Conservation (phyloP, 92 coral and sea anemone genomes). For the Bergia puertoricense region DNA sequence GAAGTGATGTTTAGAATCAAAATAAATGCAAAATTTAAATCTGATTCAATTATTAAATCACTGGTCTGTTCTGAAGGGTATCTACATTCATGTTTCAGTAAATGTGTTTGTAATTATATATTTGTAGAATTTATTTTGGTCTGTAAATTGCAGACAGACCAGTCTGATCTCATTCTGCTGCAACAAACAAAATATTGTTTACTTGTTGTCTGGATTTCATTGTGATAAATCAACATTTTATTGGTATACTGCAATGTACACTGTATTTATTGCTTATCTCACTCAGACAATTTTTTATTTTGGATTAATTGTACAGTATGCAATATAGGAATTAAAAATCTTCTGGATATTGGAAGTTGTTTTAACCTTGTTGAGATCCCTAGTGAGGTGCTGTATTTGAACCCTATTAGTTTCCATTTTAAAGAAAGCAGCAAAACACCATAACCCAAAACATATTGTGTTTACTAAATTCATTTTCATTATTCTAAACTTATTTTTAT, state of each 20-base stretch:
- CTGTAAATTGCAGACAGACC: background rate
- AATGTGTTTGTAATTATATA: background rate
- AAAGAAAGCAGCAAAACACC: background rate
- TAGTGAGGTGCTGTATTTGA: background rate
- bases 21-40: background rate
- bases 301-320: background rate
- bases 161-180: background rate
- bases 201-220: background rate
- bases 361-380: background rate
- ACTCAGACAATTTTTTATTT: background rate
- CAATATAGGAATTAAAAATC: background rate
- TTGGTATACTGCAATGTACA: background rate
- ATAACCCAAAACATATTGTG: background rate
- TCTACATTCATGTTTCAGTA: background rate
- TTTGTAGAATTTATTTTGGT: background rate
- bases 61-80: background rate
- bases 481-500: background rate
- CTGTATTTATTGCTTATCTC: background rate
- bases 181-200: background rate
- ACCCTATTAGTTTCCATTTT: background rate
- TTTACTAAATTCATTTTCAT: background rate
- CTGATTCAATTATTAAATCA: conserved; percentile 10
- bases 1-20: background rate
- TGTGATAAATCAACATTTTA: background rate
- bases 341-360: background rate